phyloP scores from a whole-genome alignment of 2,113 vertebrate species.

The Laticauda laticaudata region DNA sequence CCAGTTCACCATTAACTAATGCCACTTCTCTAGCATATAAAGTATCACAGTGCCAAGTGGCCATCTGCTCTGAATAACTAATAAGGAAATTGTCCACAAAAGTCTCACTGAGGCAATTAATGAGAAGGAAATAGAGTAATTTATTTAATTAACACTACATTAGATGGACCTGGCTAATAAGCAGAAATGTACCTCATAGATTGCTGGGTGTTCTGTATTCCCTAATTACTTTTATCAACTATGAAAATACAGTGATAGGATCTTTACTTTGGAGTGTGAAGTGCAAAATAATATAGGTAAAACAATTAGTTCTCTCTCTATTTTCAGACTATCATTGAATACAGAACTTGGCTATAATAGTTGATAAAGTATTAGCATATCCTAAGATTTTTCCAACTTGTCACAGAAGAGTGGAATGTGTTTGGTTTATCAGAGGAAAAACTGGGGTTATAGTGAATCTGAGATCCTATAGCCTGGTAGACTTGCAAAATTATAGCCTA shows the following conservation, averaged over 20 bases:
- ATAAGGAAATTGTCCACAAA: constrained; percentile 43
- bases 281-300: background rate
- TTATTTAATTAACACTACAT: constrained; percentile 57
- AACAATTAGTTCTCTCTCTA: background rate
- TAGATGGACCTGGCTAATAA: constrained; percentile 50
- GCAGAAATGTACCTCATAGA: constrained; percentile 42
- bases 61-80: constrained; percentile 38
- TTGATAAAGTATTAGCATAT: background rate
- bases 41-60: constrained; percentile 1
- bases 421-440: background rate
- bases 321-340: background rate
- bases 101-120: constrained; percentile 27
- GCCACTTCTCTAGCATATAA: fast-evolving
- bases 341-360: background rate
- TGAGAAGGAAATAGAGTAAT: constrained; percentile 14
- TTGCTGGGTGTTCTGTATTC: constrained; percentile 37
- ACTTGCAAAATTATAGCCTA: background rate
- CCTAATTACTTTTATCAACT: constrained; percentile 42
- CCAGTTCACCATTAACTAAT: background rate
- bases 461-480: background rate
- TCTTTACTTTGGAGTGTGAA: constrained; percentile 1
- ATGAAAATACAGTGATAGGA: constrained; percentile 32
- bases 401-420: background rate
- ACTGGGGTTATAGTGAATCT: background rate
- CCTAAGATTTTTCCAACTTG: background rate